phyloP scores from a whole-genome alignment of 2,797 vertebrate species.

The Coregonus ussuriensis region DNA sequence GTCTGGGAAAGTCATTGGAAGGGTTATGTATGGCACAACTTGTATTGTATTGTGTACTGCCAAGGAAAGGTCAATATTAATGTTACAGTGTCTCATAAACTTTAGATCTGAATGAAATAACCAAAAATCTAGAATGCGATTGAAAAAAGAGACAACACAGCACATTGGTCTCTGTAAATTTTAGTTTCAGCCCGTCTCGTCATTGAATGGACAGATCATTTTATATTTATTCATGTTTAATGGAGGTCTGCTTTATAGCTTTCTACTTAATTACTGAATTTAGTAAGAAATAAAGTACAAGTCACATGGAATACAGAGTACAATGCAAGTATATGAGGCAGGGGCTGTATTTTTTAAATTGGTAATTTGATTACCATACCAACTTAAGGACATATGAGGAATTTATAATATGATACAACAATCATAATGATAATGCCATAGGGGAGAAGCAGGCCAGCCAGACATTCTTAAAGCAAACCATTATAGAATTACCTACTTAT shows the following conservation, averaged over 20 bases:
- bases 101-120: neutral
- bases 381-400: constrained; percentile 61
- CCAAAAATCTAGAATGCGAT: neutral
- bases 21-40: neutral
- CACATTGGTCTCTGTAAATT: neutral
- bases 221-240: constrained; percentile 49
- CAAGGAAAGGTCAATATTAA: neutral
- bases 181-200: constrained; percentile 1
- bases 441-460: constrained; percentile 33
- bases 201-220: constrained; percentile 30
- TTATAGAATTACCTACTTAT: constrained; percentile 65
- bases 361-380: constrained; percentile 60
- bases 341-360: constrained; percentile 46
- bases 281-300: constrained; percentile 32
- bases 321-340: constrained; percentile 31
- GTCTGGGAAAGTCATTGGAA: neutral
- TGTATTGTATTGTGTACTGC: neutral
- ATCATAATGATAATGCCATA: constrained; percentile 61
- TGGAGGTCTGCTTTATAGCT: constrained; percentile 45
- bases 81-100: neutral
- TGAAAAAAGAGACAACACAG: neutral
- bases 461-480: constrained; percentile 57
- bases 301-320: constrained; percentile 46
- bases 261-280: constrained; percentile 49
- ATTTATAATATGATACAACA: constrained; percentile 67